Evolutionary conservation across 2,888 invertebrate genomes (phyloP).

Genomic region (Amblyjoppa fuscipennis): DNA sequence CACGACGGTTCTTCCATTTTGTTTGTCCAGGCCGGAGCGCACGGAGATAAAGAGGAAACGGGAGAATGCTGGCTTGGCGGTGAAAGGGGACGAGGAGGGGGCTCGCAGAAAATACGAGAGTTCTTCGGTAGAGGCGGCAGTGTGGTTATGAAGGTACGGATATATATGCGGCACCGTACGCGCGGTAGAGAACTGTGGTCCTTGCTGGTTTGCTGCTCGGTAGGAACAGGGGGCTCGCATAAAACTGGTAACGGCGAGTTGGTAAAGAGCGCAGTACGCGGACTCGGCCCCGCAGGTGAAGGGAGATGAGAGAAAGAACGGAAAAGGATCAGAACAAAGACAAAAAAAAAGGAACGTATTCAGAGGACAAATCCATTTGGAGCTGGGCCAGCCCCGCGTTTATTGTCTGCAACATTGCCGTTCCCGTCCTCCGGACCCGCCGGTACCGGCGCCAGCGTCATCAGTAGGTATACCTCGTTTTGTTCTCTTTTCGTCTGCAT

Average conservation of each 20-base stretch:
- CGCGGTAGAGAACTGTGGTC: constrained; percentile 46
- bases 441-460: constrained; percentile 49
- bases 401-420: constrained; percentile 65
- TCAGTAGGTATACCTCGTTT: constrained; percentile 36
- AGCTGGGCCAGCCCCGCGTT: constrained; percentile 66
- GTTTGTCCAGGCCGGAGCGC: constrained; percentile 40
- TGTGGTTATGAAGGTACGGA: constrained; percentile 32
- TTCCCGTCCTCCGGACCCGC: constrained; percentile 32
- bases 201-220: constrained; percentile 50
- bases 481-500: constrained; percentile 33
- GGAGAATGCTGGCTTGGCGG: constrained; percentile 16
- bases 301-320: constrained; percentile 46
- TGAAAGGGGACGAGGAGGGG: constrained; percentile 28
- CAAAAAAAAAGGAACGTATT: constrained; percentile 51
- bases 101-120: constrained; percentile 44
- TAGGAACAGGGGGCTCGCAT: constrained; percentile 61
- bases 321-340: constrained; percentile 17
- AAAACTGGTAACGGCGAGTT: constrained; percentile 52
- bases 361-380: constrained; percentile 73
- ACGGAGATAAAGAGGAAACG: constrained; percentile 17
- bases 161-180: constrained; percentile 16
- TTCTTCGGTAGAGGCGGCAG: constrained; percentile 44
- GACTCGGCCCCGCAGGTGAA: constrained; percentile 65
- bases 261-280: constrained; percentile 54
- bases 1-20: constrained; percentile 51